Base-by-base conservation (phyloP, 2,888 invertebrate genomes). In the Deladenus siricidicola region DNA sequence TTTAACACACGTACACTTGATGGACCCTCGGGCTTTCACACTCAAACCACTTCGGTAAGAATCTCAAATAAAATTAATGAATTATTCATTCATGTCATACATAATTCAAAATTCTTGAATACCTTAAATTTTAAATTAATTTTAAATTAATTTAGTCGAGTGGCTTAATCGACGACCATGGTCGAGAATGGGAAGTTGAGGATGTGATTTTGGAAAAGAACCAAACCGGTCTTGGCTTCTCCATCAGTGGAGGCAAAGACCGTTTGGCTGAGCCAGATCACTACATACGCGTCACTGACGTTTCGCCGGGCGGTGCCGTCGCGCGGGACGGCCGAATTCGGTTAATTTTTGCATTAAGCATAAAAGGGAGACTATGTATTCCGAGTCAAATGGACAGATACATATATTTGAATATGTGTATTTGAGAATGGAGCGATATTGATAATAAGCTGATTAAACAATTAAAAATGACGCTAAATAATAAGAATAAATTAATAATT, bases 221-320 rank as follows among this genome's bases (percentile, higher is more conserved):
- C 58, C 87, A 87, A 67, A 88, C 91, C 21, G 96, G 96, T n/a
- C 86, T 98, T 67, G 78, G 78, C n/a, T 78, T 78, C 66, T 93
- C 92, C 80, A 98, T 98, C 82, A 94, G 96, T 61, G 98, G 68
- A 3, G 68, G 68, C n/a, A 66, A 53, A 4, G 68, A 68, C 30
- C 56, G 58, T 24, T 29, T 23, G 19, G 42, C 80, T 24, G 80
- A 77, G 17, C 79, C 80, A 24, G 81, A 82, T 81, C 87, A 90
- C 64, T 88, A 90, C 79, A 93, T 98, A 82, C 94, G 90, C 83
- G 92, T 98, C 83, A 96, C 96, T 66, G 94, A 96, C 83, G 86
- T 72, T 44, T 93, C 94, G 81, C 87, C 89, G 1, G 84, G 67
- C 17, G 62, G 92, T 29, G 93, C 94, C 26, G 96, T 96, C 44